phyloP scores from a whole-genome alignment of 2,888 invertebrate species.

The Melangyna quadrimaculata region DNA sequence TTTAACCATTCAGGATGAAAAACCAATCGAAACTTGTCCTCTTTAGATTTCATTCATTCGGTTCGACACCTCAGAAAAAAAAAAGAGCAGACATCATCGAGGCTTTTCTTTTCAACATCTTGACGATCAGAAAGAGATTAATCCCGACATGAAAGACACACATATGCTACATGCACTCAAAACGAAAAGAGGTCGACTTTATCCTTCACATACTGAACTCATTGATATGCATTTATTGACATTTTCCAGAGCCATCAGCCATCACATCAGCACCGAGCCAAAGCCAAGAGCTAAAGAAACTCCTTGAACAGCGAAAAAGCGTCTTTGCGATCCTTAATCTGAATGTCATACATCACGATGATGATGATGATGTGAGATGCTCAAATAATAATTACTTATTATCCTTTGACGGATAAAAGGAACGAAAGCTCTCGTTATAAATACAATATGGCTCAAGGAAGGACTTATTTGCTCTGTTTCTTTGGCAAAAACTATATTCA shows the following conservation, averaged over 20 bases:
- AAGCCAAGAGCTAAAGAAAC: neutral
- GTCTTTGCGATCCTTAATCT: conserved; percentile 44
- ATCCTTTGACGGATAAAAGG: conserved; percentile 53
- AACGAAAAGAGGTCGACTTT: conserved; percentile 46
- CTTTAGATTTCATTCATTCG: neutral
- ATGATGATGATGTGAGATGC: conserved; percentile 15
- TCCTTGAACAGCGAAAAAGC: neutral
- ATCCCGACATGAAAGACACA: neutral
- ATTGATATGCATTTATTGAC: conserved; percentile 60
- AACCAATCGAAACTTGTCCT: conserved; percentile 12
- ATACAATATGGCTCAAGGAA: conserved; percentile 25
- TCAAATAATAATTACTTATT: conserved; percentile 61
- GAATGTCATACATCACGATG: conserved; percentile 36
- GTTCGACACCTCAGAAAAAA: neutral
- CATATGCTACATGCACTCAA: neutral
- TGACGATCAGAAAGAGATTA: conserved; percentile 47
- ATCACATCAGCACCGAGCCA: too few relatives aligned
- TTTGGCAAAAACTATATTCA: conserved; percentile 39
- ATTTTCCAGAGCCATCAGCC: conserved; percentile 2
- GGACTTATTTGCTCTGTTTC: conserved; percentile 52
- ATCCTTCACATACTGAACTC: conserved; percentile 59
- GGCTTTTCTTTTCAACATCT: neutral
- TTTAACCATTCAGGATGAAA: neutral
- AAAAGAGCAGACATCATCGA: neutral
- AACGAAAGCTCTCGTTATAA: conserved; percentile 14